phyloP scores from a whole-genome alignment of 1,140 invertebrate genomes.

The Sweltsa coloradensis region DNA sequence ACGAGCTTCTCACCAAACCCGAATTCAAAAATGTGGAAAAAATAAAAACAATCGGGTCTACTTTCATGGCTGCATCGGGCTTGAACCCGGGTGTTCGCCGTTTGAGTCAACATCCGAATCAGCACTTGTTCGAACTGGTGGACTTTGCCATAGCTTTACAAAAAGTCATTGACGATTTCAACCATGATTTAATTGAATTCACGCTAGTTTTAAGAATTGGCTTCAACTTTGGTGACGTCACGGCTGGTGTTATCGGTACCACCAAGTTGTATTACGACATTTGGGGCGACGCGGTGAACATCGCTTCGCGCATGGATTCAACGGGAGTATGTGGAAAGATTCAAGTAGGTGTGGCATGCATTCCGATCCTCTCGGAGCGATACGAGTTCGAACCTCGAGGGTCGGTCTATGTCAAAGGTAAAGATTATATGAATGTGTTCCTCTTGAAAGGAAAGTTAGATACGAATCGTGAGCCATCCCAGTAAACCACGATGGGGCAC shows the following conservation, averaged over 20 bases:
- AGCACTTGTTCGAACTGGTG: constrained; percentile 75
- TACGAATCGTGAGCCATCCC: too few species aligned
- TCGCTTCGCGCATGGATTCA: constrained; percentile 91
- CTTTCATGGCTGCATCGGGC: constrained; percentile 95
- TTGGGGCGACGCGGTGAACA: constrained; percentile 97
- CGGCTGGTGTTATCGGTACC: constrained; percentile 91
- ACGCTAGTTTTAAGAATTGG: constrained; percentile 84
- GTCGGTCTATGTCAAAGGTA: constrained; percentile 87
- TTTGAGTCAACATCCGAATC: constrained; percentile 44
- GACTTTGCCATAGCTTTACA: constrained; percentile 83
- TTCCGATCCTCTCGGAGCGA: constrained; percentile 44
- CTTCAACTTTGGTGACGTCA: constrained; percentile 79
- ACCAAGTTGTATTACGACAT: constrained; percentile 95
- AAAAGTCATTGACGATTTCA: constrained; percentile 75
- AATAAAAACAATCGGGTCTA: constrained; percentile 95
- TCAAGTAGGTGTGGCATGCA: constrained; percentile 67
- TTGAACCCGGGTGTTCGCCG: constrained; percentile 58
- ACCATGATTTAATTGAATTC: constrained; percentile 75
- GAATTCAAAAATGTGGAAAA: constrained; percentile 89
- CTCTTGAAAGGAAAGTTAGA: constrained; percentile 32
- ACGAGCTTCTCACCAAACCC: constrained; percentile 70
- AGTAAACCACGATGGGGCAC: too few species aligned
- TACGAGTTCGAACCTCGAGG: constrained; percentile 76
- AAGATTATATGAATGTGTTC: constrained; percentile 87
- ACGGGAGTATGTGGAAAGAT: constrained; percentile 75